Evolutionary conservation across 30 jellyfish, hydroid and myxozoan genomes (phyloP).

Genomic region (Catostylus mosaicus): DNA sequence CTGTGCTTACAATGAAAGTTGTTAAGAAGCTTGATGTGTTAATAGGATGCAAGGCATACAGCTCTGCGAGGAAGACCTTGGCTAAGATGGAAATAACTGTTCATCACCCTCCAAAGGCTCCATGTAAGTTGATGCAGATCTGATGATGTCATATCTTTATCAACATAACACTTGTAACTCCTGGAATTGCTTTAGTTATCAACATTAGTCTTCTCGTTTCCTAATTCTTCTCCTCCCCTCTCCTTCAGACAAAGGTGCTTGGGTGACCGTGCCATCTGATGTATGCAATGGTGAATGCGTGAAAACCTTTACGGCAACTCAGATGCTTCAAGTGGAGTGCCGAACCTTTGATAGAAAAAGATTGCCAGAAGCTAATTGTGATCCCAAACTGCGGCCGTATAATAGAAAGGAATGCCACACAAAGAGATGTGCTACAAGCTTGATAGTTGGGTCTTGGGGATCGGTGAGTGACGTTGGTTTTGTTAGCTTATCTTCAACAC

Average conservation of each 20-base stretch:
- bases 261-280: slow-evolving; percentile 50
- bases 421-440: slow-evolving; percentile 54
- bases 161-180: neutral
- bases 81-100: slow-evolving; percentile 15
- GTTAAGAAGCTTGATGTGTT: neutral
- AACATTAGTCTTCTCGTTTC: neutral
- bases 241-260: slow-evolving; percentile 64
- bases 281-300: slow-evolving; percentile 62
- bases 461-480: no score
- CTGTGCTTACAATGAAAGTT: slow-evolving; percentile 43
- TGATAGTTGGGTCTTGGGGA: slow-evolving; percentile 75
- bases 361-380: slow-evolving; percentile 38
- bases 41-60: slow-evolving; percentile 46
- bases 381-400: slow-evolving; percentile 54
- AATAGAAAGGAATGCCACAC: slow-evolving; percentile 61
- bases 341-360: slow-evolving; percentile 37
- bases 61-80: slow-evolving; percentile 41
- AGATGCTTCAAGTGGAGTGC: slow-evolving; percentile 36
- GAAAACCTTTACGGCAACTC: slow-evolving; percentile 33
- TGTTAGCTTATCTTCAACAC: no score
- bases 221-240: neutral
- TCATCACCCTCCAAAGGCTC: slow-evolving; percentile 39
- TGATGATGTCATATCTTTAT: neutral
- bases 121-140: slow-evolving; percentile 72
- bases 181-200: no score